These are phyloP conservation scores for Percopsis transmontana DNA, from an alignment of 2,113 vertebrate species.

Conservation along the genomic window DNA sequence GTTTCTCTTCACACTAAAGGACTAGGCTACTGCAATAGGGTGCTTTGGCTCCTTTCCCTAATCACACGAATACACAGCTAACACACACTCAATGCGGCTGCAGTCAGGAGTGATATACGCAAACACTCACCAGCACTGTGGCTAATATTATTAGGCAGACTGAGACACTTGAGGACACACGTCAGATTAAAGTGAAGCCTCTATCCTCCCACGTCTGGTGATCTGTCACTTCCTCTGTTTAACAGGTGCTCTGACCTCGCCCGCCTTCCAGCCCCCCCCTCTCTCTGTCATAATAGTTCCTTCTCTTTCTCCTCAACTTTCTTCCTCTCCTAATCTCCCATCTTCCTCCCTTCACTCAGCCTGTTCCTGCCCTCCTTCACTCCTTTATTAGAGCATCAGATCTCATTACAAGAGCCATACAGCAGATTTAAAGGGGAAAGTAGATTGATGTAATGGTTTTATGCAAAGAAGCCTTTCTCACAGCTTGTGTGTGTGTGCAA, in stretches of 20 bases:
- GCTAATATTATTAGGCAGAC: conserved; percentile 27
- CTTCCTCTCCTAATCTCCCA: not conserved
- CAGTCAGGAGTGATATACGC: not conserved
- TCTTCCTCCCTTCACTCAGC: not conserved
- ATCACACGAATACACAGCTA: not conserved
- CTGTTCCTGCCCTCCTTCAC: conserved; percentile 47
- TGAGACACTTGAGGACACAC: conserved; percentile 13
- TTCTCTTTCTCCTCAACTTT: not conserved
- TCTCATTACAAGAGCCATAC: conserved; percentile 64
- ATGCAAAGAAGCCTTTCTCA: conserved; percentile 43
- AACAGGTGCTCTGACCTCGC: conserved; percentile 32
- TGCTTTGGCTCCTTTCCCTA: no score
- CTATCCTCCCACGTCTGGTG: conserved; percentile 11
- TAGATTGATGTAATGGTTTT: conserved; percentile 52
- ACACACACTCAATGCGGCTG: not conserved
- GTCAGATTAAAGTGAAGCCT: conserved; percentile 26
- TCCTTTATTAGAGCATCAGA: conserved; percentile 63
- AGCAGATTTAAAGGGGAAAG: conserved; percentile 50
- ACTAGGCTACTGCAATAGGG: no score
- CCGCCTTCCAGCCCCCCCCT: conserved; percentile 31
- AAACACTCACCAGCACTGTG: not conserved
- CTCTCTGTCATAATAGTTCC: no score
- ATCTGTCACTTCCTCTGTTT: conserved; percentile 40
- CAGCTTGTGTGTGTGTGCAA: not conserved
- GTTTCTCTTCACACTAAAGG: no score